These are phyloP conservation scores for Gasterosteus aculeatus DNA, from an alignment of 2,113 vertebrate genomes.

Conservation along the genomic window DNA sequence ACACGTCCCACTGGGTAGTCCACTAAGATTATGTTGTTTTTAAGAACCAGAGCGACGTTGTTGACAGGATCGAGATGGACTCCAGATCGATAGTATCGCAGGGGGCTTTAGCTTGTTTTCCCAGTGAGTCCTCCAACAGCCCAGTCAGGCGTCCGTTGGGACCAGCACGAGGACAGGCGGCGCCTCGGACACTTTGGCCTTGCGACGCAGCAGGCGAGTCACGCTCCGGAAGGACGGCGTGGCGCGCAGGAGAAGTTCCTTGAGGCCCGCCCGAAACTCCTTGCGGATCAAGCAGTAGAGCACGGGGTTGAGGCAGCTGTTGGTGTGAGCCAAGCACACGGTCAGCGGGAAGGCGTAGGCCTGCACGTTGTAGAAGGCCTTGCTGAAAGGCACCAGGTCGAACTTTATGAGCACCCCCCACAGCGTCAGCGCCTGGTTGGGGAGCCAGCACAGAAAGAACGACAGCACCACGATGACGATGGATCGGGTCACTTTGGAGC, in stretches of 20 bases:
- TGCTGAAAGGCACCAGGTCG: slow-evolving; percentile 83
- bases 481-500: slow-evolving; percentile 84
- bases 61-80: slow-evolving; percentile 10
- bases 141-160: slow-evolving; percentile 78
- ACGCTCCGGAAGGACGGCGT: slow-evolving; percentile 75
- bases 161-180: slow-evolving; percentile 78
- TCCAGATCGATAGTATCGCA: neutral
- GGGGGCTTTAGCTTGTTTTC: neutral
- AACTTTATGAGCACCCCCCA: slow-evolving; percentile 87
- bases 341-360: slow-evolving; percentile 84
- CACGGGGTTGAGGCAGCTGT: slow-evolving; percentile 87
- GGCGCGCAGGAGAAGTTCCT: slow-evolving; percentile 76
- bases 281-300: slow-evolving; percentile 83
- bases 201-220: slow-evolving; percentile 71
- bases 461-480: slow-evolving; percentile 84
- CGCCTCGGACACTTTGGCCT: slow-evolving; percentile 77
- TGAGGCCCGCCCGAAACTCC: slow-evolving; percentile 83
- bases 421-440: slow-evolving; percentile 84
- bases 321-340: slow-evolving; percentile 84
- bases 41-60: slow-evolving; percentile 47
- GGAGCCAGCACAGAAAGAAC: slow-evolving; percentile 88
- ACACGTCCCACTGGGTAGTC: slow-evolving; percentile 47
- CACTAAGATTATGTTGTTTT: slow-evolving; percentile 35
- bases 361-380: slow-evolving; percentile 85
- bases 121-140: neutral